Evolutionary conservation across 2,113 vertebrate species (phyloP).

Genomic region (Siphamia tubifer): DNA sequence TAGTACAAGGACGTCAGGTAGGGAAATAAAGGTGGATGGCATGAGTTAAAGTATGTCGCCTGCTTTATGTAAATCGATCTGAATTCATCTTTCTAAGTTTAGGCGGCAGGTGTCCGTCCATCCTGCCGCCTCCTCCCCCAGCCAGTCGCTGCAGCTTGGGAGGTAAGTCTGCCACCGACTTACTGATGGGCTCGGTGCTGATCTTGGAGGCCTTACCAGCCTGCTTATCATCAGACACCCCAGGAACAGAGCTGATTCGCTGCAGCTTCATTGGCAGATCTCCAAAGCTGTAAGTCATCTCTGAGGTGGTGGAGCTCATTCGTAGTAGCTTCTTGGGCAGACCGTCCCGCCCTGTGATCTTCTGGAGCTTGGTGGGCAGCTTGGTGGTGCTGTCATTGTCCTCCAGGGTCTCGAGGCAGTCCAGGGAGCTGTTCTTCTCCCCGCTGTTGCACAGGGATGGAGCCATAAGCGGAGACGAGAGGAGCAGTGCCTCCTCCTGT

Average conservation of each 20-base stretch:
- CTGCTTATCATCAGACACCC: constrained; percentile 93
- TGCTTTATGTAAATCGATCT: constrained; percentile 91
- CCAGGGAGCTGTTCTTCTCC: constrained; percentile 92
- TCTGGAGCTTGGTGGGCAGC: constrained; percentile 95
- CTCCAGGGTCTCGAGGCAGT: constrained; percentile 92
- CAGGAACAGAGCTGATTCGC: constrained; percentile 97
- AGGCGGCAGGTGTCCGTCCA: constrained; percentile 95
- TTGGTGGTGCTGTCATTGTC: constrained; percentile 88
- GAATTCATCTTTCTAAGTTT: constrained; percentile 99
- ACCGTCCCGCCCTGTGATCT: constrained; percentile 96
- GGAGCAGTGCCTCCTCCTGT: constrained; percentile 94
- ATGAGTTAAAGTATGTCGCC: constrained; percentile 50
- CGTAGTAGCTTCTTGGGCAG: constrained; percentile 95
- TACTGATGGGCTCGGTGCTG: constrained; percentile 92
- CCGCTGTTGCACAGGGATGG: constrained; percentile 94
- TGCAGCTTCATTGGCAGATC: constrained; percentile 98
- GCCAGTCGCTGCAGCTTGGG: constrained; percentile 96
- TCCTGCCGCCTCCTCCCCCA: constrained; percentile 83
- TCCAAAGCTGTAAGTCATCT: constrained; percentile 97
- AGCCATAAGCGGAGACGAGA: constrained; percentile 95
- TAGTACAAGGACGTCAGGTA: constrained; percentile 58
- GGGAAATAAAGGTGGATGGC: constrained; percentile 37
- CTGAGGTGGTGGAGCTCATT: constrained; percentile 98
- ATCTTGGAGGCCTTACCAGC: constrained; percentile 88
- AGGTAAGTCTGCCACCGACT: constrained; percentile 95